These are phyloP conservation scores for Euphonia xanthogaster DNA, from an alignment of 2,797 vertebrate genomes.

Conservation along the genomic window DNA sequence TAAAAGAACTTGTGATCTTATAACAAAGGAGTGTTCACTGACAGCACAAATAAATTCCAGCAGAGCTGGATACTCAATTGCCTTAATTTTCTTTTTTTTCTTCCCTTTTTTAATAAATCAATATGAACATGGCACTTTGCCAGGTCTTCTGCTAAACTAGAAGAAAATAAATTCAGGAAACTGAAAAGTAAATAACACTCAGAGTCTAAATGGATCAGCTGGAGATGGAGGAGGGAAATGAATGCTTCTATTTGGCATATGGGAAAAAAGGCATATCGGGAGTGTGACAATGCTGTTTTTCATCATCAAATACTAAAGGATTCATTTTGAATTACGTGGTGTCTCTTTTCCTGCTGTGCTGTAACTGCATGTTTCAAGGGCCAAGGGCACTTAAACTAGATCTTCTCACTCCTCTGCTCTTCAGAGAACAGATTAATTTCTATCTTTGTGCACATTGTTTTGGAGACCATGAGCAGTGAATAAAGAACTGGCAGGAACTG, in stretches of 20 bases:
- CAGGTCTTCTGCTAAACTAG: constrained; percentile 30
- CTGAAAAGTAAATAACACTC: constrained; percentile 26
- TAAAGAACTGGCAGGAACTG: neutral
- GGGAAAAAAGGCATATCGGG: neutral
- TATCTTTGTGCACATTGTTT: neutral
- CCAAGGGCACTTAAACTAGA: neutral
- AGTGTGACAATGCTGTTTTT: neutral
- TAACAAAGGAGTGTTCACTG: constrained; percentile 25
- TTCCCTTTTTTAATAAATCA: constrained; percentile 38
- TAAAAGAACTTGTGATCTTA: constrained; percentile 43
- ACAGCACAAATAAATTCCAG: constrained; percentile 50
- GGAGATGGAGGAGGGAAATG: neutral
- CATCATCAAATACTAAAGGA: neutral
- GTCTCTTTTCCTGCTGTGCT: neutral
- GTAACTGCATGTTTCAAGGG: neutral
- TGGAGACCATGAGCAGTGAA: neutral
- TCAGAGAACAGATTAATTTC: neutral
- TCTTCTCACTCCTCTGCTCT: neutral
- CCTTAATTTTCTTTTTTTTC: constrained; percentile 10
- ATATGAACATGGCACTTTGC: constrained; percentile 3
- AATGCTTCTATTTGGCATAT: neutral
- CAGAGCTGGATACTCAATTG: neutral
- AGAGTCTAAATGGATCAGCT: neutral
- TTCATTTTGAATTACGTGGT: neutral
- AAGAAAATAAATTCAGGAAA: constrained; percentile 43